Conservation (phyloP, 2,113 vertebrate genomes). For the western clawed frog (Xenopus tropicalis) region DNA sequence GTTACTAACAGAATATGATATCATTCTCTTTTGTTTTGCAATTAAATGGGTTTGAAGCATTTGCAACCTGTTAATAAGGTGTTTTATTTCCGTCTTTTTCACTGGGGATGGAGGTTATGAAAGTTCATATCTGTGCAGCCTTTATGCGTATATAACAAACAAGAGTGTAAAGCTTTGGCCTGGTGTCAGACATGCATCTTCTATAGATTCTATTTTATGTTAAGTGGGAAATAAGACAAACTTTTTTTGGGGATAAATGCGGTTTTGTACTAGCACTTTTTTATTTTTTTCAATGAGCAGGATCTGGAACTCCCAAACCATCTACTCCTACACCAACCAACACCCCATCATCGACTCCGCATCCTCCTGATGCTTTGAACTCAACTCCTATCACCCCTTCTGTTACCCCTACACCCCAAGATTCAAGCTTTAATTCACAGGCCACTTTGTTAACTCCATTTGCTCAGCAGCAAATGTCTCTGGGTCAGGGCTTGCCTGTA, state of each 20-base stretch:
- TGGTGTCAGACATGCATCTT: not conserved
- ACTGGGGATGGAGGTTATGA: not conserved
- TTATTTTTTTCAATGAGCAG: conserved; percentile 78
- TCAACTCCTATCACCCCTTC: conserved; percentile 57
- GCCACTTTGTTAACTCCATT: conserved; percentile 56
- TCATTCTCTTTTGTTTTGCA: conserved; percentile 32
- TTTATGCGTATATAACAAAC: not conserved
- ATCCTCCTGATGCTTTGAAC: conserved; percentile 81
- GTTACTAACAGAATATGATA: conserved; percentile 25
- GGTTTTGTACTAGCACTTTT: conserved; percentile 74
- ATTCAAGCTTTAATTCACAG: no score
- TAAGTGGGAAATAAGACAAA: not conserved
- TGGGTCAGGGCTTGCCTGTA: conserved; percentile 88
- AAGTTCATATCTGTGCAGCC: conserved; percentile 13
- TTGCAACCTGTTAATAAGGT: conserved; percentile 28
- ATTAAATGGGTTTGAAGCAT: conserved; percentile 45
- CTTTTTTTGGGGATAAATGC: conserved; percentile 56
- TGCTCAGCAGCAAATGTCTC: conserved; percentile 90
- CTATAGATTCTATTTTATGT: not conserved
- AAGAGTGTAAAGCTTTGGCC: not conserved
- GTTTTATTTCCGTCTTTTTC: conserved; percentile 40
- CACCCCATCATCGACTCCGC: conserved; percentile 91
- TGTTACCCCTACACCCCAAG: conserved; percentile 51
- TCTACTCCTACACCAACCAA: conserved; percentile 92
- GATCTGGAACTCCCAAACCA: conserved; percentile 96